Percentiles rank a stretch among this genome's conserved stretches.
Conservation (phyloP, 2,888 invertebrate species). For the Zonitis immaculata region DNA sequence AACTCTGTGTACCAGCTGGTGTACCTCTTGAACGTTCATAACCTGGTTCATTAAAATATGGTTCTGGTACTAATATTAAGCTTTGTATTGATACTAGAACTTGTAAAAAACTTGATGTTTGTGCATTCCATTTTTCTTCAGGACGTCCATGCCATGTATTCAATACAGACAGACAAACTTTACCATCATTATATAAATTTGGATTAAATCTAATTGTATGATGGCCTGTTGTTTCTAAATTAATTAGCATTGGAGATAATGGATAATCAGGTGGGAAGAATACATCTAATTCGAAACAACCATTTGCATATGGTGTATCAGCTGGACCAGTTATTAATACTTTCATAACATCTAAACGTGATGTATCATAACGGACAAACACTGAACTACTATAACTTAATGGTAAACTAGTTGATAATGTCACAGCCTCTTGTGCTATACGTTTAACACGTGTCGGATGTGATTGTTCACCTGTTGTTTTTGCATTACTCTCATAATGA, state of each 20-base stretch:
- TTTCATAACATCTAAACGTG: slow-evolving; percentile 94
- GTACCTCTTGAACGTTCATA: slow-evolving; percentile 88
- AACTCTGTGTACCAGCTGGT: slow-evolving; percentile 81
- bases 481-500: slow-evolving; percentile 83
- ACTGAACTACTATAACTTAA: slow-evolving; percentile 91
- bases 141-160: slow-evolving; percentile 97
- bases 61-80: slow-evolving; percentile 85
- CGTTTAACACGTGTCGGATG: slow-evolving; percentile 86
- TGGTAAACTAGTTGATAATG: slow-evolving; percentile 86
- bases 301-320: slow-evolving; percentile 88
- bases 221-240: slow-evolving; percentile 84
- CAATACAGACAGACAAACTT: slow-evolving; percentile 89
- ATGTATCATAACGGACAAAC: slow-evolving; percentile 92
- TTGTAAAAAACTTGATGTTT: slow-evolving; percentile 90
- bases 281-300: slow-evolving; percentile 88
- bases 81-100: slow-evolving; percentile 92
- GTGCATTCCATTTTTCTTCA: slow-evolving; percentile 96
- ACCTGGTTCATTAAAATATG: slow-evolving; percentile 93
- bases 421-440: slow-evolving; percentile 91
- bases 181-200: slow-evolving; percentile 92
- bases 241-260: slow-evolving; percentile 79
- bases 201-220: slow-evolving; percentile 90
- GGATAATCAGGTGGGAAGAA: slow-evolving; percentile 74
- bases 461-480: slow-evolving; percentile 79
- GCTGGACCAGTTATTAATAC: slow-evolving; percentile 89